These are phyloP conservation scores for Diorhabda carinulata DNA, from an alignment of 1,140 invertebrate genomes.

Conservation along the genomic window DNA sequence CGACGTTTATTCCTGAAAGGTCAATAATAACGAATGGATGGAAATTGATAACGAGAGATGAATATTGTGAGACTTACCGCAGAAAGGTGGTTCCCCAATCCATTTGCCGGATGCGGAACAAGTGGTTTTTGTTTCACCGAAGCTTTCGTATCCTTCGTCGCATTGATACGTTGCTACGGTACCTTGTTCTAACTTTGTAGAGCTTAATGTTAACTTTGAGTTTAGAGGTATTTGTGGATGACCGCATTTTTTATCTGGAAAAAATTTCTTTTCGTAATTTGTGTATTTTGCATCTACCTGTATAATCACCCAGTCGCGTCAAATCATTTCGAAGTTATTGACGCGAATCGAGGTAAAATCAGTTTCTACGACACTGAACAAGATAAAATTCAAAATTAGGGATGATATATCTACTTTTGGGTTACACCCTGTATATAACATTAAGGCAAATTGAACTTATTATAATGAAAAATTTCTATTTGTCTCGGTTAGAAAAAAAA, in stretches of 20 bases:
- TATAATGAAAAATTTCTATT: too few species aligned
- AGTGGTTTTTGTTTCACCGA: slow-evolving; percentile 58
- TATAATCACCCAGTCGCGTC: too few species aligned
- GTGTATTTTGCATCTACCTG: too few species aligned
- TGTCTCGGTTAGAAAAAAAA: too few species aligned
- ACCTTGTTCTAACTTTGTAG: slow-evolving; percentile 53
- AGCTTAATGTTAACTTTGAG: slow-evolving; percentile 60
- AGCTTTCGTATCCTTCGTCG: slow-evolving; percentile 76
- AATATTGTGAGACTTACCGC: slow-evolving; percentile 55
- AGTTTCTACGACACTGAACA: too few species aligned
- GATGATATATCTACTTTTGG: too few species aligned
- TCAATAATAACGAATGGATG: background rate
- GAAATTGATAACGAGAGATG: background rate
- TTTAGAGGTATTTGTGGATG: slow-evolving; percentile 81
- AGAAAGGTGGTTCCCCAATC: slow-evolving; percentile 77
- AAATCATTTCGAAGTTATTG: too few species aligned
- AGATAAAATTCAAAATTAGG: too few species aligned
- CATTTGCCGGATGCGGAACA: slow-evolving; percentile 69
- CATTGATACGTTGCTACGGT: slow-evolving; percentile 73
- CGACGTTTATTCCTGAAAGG: slow-evolving; percentile 75
- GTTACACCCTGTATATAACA: too few species aligned
- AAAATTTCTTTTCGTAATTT: slow-evolving; percentile 7
- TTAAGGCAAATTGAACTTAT: too few species aligned
- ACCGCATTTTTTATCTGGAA: slow-evolving; percentile 61
- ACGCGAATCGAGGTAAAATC: too few species aligned